Percentiles rank a stretch among this genome's conserved stretches.
Conservation (phyloP, 92 coral and sea anemone genomes). For the Epizoanthus ramosus region DNA sequence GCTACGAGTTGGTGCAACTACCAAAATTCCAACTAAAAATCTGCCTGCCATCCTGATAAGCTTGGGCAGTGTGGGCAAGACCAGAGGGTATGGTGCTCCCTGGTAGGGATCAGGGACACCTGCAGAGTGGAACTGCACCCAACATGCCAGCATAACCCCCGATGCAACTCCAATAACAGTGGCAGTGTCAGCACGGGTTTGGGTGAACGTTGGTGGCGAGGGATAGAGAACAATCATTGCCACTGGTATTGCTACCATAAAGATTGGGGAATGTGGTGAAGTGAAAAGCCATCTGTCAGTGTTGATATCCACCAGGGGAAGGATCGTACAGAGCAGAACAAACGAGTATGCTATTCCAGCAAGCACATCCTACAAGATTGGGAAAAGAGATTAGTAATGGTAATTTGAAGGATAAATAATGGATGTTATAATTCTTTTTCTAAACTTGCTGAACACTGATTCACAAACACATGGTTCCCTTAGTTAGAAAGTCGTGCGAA, state of each 20-base stretch:
- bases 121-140: slow-evolving; percentile 65
- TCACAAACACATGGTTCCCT: too few relatives aligned
- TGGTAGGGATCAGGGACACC: slow-evolving; percentile 74
- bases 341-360: slow-evolving; percentile 75
- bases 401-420: neutral
- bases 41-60: slow-evolving; percentile 70
- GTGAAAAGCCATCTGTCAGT: slow-evolving; percentile 78
- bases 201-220: slow-evolving; percentile 79
- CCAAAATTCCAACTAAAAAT: slow-evolving; percentile 75
- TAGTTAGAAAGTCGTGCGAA: too few relatives aligned
- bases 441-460: too few relatives aligned
- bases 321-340: slow-evolving; percentile 61
- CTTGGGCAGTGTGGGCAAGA: slow-evolving; percentile 65
- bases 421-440: too few relatives aligned
- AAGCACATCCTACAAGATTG: slow-evolving; percentile 76
- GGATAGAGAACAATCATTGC: slow-evolving; percentile 85
- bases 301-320: slow-evolving; percentile 71
- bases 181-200: slow-evolving; percentile 89
- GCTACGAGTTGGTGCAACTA: slow-evolving; percentile 76
- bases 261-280: slow-evolving; percentile 84
- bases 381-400: neutral
- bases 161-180: slow-evolving; percentile 75
- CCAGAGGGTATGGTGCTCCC: slow-evolving; percentile 68
- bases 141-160: slow-evolving; percentile 77
- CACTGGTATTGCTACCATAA: slow-evolving; percentile 70